Evolutionary conservation across 1,140 invertebrate species (phyloP), one percentile per base, ranked within the genome.

Genomic region (Heliconius hermathena): DNA sequence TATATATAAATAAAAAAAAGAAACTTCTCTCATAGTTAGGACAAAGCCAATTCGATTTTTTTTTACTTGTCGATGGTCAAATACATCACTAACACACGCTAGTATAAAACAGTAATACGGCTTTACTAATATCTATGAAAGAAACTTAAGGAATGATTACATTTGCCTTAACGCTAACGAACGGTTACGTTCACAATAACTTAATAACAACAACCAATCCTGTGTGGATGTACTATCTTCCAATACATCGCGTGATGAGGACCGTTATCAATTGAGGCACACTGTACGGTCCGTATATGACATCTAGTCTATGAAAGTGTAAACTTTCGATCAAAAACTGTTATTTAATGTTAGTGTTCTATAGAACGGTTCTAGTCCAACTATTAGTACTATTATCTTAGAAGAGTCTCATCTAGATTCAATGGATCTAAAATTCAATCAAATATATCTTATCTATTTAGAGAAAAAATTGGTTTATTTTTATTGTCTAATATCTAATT

Each of bases 91-190:
- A 57, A 8, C 20, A 49, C 52, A 52, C 49, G 49, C 29, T 29
- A 20, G 33, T 4, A 36, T 36, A n/a, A 26, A 3, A 76, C 16
- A n/a, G 13, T 70, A 77, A 41, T 41, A 54, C 52, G 73, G 73
- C 75, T 49, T 71, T 79, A 79, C 49, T 74, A 33, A 77, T 71
- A 60, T n/a, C 76, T 78, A 83, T 73, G 77, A 80, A 83, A 81
- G 38, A 49, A 78, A 74, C 33, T 41, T 74, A 74, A 81, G 77
- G 79, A 81, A 83, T 83, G 79, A 76, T 78, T 83, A 83, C 60
- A 83, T 54, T 78, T 82, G 49, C 49, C 82, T 83, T 83, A 83
- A 66, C 8, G 33, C 82, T 83, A 83, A 36, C 78, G 78, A 79
- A 70, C 72, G n/a, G 49, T 29, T 71, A 41, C 41, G 74, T 66